These are phyloP conservation scores for Ivindomyrus marchei DNA, from an alignment of 2,113 vertebrate genomes.

Conservation along the genomic window DNA sequence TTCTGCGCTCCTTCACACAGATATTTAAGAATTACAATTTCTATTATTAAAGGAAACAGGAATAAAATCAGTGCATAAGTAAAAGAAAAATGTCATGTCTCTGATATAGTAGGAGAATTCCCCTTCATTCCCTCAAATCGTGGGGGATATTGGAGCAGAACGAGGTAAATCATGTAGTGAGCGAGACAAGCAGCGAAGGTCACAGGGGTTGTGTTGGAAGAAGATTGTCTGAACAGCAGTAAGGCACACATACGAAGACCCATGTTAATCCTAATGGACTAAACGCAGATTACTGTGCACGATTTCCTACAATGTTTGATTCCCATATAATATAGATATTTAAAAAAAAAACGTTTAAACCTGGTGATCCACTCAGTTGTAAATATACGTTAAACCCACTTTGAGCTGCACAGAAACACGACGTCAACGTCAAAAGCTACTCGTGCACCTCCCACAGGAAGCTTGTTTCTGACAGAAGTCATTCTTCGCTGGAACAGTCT, in stretches of 20 bases:
- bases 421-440: not conserved
- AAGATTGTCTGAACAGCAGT: not conserved
- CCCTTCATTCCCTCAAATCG: not conserved
- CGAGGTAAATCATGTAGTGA: not conserved
- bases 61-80: not conserved
- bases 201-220: not conserved
- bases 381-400: not conserved
- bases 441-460: conserved; percentile 9
- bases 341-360: not conserved
- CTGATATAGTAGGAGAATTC: not conserved
- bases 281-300: not conserved
- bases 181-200: not conserved
- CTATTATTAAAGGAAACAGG: not conserved
- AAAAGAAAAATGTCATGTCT: not conserved
- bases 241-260: not conserved
- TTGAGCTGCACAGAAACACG: not conserved
- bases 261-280: not conserved
- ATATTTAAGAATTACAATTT: not conserved
- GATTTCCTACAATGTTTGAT: not conserved
- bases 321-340: not conserved
- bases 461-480: not conserved
- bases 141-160: not conserved
- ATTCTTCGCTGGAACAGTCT: not conserved
- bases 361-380: not conserved
- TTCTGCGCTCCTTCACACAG: not conserved